A percentile compares a stretch with the other conserved stretches of the same genome.
These are phyloP conservation scores for Eucidaris tribuloides DNA, from an alignment of 35 echinoderm and acorn worm species.

Conservation along the genomic window DNA sequence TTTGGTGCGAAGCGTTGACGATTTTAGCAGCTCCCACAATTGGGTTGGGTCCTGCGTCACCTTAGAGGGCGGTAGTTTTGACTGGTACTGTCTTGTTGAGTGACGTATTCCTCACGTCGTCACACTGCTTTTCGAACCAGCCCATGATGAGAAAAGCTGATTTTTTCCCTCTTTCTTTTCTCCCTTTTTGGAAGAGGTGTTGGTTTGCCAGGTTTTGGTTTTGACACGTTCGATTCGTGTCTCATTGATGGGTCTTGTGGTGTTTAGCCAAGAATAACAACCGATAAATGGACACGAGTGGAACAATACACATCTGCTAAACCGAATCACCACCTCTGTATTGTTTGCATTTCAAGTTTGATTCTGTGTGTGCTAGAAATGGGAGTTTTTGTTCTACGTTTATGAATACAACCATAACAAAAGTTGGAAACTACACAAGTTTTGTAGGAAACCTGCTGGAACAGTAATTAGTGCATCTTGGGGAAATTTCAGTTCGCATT, in stretches of 20 bases:
- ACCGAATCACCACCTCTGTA: too few species aligned
- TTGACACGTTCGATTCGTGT: background rate
- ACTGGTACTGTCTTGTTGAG: constrained; percentile 15
- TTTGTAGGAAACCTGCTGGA: too few species aligned
- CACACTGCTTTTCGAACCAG: background rate
- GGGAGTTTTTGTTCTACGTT: too few species aligned
- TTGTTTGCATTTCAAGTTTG: too few species aligned
- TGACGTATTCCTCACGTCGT: background rate
- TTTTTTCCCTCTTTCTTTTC: too few species aligned
- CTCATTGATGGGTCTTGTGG: background rate
- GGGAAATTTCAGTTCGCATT: too few species aligned
- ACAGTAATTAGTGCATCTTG: too few species aligned
- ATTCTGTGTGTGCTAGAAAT: too few species aligned
- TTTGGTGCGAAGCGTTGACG: constrained; percentile 26
- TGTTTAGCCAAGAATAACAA: constrained; percentile 17
- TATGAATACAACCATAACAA: too few species aligned
- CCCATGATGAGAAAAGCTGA: constrained; percentile 2
- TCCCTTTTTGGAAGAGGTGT: background rate
- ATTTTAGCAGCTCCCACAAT: constrained; percentile 31
- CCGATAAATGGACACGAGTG: too few species aligned
- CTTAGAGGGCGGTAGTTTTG: constrained; percentile 19
- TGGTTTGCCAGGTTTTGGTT: constrained; percentile 19
- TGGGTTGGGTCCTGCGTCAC: constrained; percentile 2
- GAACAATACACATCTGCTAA: too few species aligned
- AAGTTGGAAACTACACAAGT: too few species aligned